These are phyloP conservation scores for Stenolophus ochropezus DNA, from an alignment of 2,888 invertebrate species.

Conservation along the genomic window DNA sequence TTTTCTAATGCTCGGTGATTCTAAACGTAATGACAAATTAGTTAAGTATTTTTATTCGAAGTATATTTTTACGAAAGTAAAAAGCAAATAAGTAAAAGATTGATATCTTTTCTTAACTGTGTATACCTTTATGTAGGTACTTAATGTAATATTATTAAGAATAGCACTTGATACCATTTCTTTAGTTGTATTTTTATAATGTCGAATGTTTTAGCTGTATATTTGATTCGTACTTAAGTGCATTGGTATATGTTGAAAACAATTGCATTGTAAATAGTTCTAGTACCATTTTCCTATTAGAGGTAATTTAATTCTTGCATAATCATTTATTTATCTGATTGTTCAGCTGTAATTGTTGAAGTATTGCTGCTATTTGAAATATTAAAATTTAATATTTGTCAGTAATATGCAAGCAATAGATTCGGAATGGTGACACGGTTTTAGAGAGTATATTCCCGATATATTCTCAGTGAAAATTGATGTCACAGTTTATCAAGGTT, in stretches of 20 bases:
- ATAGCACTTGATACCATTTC: constrained; percentile 36
- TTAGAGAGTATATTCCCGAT: constrained; percentile 43
- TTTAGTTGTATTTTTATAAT: constrained; percentile 26
- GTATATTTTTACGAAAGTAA: constrained; percentile 61
- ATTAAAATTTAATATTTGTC: constrained; percentile 49
- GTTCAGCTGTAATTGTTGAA: constrained; percentile 24
- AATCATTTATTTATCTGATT: constrained; percentile 46
- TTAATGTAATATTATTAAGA: constrained; percentile 36
- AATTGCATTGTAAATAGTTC: constrained; percentile 49
- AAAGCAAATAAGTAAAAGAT: constrained; percentile 59
- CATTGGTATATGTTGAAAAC: constrained; percentile 43
- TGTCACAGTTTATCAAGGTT: constrained; percentile 38
- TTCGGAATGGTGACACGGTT: constrained; percentile 33
- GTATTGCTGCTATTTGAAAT: constrained; percentile 55
- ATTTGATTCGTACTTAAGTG: constrained; percentile 46
- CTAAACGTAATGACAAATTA: constrained; percentile 54
- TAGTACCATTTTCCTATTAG: constrained; percentile 52
- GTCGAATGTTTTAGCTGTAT: constrained; percentile 42
- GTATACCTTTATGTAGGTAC: constrained; percentile 68
- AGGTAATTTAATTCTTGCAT: constrained; percentile 50
- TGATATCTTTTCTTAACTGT: constrained; percentile 60
- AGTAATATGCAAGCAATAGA: constrained; percentile 49
- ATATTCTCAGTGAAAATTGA: constrained; percentile 46
- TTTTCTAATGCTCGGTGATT: constrained; percentile 49
- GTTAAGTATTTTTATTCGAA: constrained; percentile 59